Evolutionary conservation across 2,888 invertebrate genomes (phyloP).

Genomic region (Cordylochernes scorpioides): DNA sequence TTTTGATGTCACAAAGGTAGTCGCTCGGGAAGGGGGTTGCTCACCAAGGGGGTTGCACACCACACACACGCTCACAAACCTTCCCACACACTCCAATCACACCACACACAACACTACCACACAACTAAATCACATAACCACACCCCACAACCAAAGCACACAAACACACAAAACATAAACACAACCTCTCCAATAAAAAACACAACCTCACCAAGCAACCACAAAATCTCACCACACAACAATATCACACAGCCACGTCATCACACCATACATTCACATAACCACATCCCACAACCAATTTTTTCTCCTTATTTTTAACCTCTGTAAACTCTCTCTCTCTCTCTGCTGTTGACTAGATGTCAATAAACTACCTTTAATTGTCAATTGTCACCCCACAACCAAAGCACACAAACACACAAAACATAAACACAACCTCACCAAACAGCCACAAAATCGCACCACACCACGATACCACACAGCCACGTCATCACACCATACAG

Average conservation of each 20-base stretch:
- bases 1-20: too few species aligned
- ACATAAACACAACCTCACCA: not conserved
- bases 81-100: not conserved
- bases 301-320: too few species aligned
- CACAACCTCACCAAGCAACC: not conserved
- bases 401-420: not conserved
- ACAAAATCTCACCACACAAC: not conserved
- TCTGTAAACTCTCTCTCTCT: too few species aligned
- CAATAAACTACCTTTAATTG: too few species aligned
- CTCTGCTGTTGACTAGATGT: too few species aligned
- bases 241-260: not conserved
- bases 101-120: not conserved
- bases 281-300: too few species aligned
- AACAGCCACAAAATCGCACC: too few species aligned
- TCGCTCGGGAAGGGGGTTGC: too few species aligned
- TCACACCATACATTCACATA: not conserved
- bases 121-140: not conserved
- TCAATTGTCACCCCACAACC: too few species aligned
- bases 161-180: not conserved
- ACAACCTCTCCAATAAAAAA: not conserved
- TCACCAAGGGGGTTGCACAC: too few species aligned
- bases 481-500: too few species aligned
- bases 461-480: not conserved
- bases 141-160: not conserved
- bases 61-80: not conserved